Conservation (phyloP, 2,797 vertebrate genomes). For the Urophycis tenuis region DNA sequence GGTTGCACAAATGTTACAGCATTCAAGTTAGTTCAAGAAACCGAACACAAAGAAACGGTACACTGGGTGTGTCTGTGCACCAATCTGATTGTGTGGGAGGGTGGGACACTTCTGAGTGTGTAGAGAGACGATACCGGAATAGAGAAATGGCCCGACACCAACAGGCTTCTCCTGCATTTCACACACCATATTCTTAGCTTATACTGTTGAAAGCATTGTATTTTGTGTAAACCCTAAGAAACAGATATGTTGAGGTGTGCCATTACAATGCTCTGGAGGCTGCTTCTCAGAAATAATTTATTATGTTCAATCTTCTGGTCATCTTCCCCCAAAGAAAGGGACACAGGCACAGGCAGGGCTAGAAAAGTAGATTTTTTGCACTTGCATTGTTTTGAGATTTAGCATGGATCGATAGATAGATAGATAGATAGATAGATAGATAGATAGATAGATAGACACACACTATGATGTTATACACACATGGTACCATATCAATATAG, state of each 20-base stretch:
- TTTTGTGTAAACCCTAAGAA: not conserved
- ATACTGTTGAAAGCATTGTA: not conserved
- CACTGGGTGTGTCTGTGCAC: not conserved
- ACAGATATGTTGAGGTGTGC: not conserved
- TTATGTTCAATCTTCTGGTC: too few relatives aligned
- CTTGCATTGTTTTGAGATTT: too few relatives aligned
- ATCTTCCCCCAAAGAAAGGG: too few relatives aligned
- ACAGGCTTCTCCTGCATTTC: not conserved
- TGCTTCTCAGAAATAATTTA: not conserved
- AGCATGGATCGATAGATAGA: too few relatives aligned
- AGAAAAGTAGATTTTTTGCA: too few relatives aligned
- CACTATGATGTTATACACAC: too few relatives aligned
- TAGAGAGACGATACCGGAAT: not conserved
- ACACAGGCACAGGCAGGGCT: too few relatives aligned
- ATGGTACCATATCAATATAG: too few relatives aligned
- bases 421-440: too few relatives aligned
- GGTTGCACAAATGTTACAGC: not conserved
- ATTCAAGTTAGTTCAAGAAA: not conserved
- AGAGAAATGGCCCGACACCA: not conserved
- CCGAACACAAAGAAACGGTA: not conserved
- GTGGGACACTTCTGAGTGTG: not conserved
- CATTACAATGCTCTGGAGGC: not conserved
- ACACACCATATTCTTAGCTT: not conserved
- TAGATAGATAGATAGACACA: too few relatives aligned
- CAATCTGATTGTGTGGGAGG: not conserved